Percentiles rank a stretch among this genome's conserved stretches.
phyloP scores from a whole-genome alignment of 2,797 vertebrate species.

The Leptatherina wallacei region DNA sequence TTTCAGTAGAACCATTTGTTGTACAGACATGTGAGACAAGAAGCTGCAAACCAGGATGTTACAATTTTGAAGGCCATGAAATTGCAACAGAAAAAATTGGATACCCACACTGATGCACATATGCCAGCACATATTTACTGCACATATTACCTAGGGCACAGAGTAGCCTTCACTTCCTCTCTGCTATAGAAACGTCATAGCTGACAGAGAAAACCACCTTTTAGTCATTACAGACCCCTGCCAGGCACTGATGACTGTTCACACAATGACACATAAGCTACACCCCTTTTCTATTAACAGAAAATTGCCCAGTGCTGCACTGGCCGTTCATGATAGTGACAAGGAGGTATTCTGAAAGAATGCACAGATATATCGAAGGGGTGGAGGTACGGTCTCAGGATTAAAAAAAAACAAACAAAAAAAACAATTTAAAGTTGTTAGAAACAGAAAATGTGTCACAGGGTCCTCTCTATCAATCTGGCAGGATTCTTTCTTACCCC shows the following conservation, averaged over 20 bases:
- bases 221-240: slow-evolving; percentile 50
- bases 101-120: slow-evolving; percentile 18
- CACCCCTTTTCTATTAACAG: slow-evolving; percentile 41
- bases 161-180: slow-evolving; percentile 25
- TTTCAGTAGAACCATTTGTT: slow-evolving; percentile 8
- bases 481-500: slow-evolving; percentile 53
- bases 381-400: slow-evolving; percentile 14
- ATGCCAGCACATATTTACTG: slow-evolving; percentile 14
- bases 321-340: slow-evolving; percentile 35
- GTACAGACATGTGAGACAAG: slow-evolving; percentile 16
- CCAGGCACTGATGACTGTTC: slow-evolving; percentile 52
- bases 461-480: slow-evolving; percentile 71
- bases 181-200: slow-evolving; percentile 19
- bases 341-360: slow-evolving; percentile 38
- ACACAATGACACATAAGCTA: slow-evolving; percentile 61
- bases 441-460: slow-evolving; percentile 66
- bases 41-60: slow-evolving; percentile 10
- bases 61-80: slow-evolving; percentile 9
- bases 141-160: slow-evolving; percentile 17
- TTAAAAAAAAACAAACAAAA: slow-evolving; percentile 34
- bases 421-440: slow-evolving; percentile 19
- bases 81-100: slow-evolving; percentile 7
- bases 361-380: slow-evolving; percentile 21
- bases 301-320: slow-evolving; percentile 24
- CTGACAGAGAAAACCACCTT: slow-evolving; percentile 49